These are phyloP conservation scores for Lanius ludovicianus DNA, from an alignment of 2,113 vertebrate species.

Conservation along the genomic window DNA sequence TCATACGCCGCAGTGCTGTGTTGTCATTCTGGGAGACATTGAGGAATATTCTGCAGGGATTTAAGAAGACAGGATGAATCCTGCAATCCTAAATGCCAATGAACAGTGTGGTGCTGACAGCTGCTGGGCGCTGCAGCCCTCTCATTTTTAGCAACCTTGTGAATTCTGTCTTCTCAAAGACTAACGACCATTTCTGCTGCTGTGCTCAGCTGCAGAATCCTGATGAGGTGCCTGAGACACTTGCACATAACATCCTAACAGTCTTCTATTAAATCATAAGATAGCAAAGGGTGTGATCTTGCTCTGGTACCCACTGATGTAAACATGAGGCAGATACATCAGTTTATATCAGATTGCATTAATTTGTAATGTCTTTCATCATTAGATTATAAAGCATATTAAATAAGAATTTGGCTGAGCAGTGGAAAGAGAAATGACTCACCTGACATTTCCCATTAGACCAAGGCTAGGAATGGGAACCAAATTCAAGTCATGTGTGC, in stretches of 20 bases:
- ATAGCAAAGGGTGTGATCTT: background rate
- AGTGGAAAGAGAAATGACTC: background rate
- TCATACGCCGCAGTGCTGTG: conserved; percentile 89
- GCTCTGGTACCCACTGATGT: background rate
- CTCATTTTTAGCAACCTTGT: background rate
- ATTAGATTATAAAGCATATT: background rate
- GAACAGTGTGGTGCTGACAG: background rate
- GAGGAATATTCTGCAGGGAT: conserved; percentile 85
- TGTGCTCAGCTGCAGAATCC: background rate
- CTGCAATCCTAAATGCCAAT: conserved; percentile 9
- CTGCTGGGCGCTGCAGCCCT: background rate
- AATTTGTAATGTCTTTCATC: background rate
- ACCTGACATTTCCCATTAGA: background rate
- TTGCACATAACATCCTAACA: background rate
- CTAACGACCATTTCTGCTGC: background rate
- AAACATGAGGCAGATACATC: background rate
- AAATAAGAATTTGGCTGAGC: background rate
- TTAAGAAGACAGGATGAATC: background rate
- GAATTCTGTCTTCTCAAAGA: background rate
- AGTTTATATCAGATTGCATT: background rate
- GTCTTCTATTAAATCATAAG: background rate
- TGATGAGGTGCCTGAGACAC: background rate
- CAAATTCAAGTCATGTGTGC: background rate
- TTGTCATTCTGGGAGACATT: conserved; percentile 93
- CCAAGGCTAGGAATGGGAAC: background rate